Evolutionary conservation across 2,797 vertebrate species (phyloP), one percentile per base, ranked within the genome.

Genomic region (Simalia tracyae): DNA sequence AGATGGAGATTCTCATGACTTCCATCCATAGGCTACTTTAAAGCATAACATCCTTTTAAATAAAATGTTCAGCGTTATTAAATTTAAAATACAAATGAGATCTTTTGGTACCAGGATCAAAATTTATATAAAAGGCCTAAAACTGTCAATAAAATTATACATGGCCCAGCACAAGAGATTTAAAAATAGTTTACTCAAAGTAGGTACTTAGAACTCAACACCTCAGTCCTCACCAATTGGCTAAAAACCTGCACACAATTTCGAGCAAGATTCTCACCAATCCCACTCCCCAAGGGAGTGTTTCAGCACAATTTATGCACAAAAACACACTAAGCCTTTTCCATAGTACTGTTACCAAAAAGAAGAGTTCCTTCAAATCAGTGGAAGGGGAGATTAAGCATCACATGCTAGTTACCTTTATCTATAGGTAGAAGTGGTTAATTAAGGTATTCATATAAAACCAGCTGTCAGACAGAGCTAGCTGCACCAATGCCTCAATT

Each of bases 391-490:
- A 94, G 96, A 97, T 97, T 97, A 97, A 97, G 97, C 97, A 97
- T 97, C 97, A 97, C 97, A 98, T 98, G 98, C 98, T 98, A 97
- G 97, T 97, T 97, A 97, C 95, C 95, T 95, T 97, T 97, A 97
- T 97, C 97, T 98, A 97, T 97, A 97, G 96, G 97, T 96, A 97
- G 97, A 97, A 97, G 95, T 90, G 93, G 97, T 92, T 97, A 97
- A 93, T 97, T 97, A 97, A 94, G 95, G 93, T 96, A 96, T 96
- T 96, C 96, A 97, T 97, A 97, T 96, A 97, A 97, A 97, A 95
- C 96, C 95, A 96, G 94, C 92, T 96, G 96, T 96, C 95, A 95
- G 95, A 96, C 95, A 96, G 94, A 87, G 95, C 96, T 97, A 96
- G 97, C 95, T 96, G 96, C 97, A 97, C 97, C 97, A 97, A 96